Evolutionary conservation across 64 coral and sea anemone species (phyloP).

Genomic region (Montipora efflorescens): DNA sequence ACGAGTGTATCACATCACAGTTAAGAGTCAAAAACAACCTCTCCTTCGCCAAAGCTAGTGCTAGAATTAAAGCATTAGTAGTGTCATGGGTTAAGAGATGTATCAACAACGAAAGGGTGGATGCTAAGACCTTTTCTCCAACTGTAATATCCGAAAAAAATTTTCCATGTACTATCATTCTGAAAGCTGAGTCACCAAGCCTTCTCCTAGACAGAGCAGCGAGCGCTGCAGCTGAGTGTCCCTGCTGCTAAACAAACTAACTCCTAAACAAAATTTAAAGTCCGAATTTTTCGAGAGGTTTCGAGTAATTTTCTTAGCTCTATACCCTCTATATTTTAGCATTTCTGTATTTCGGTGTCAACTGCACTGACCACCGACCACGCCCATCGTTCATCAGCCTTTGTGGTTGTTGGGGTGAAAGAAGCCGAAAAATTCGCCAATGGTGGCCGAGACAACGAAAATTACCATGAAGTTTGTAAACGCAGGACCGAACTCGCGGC

Average conservation of each 20-base stretch:
- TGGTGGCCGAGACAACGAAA: too few species aligned
- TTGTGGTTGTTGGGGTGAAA: too few species aligned
- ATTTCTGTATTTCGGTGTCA: background rate
- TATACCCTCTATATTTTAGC: background rate
- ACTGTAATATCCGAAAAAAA: background rate
- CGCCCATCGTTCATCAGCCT: background rate
- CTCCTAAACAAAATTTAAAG: too few species aligned
- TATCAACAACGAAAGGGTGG: background rate
- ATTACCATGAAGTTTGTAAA: too few species aligned
- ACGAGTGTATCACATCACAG: background rate
- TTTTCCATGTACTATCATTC: constrained; percentile 20
- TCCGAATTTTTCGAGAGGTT: background rate
- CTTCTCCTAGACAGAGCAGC: background rate
- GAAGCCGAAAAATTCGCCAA: too few species aligned
- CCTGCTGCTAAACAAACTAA: background rate
- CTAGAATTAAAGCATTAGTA: background rate
- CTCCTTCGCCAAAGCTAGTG: background rate
- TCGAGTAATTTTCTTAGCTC: background rate
- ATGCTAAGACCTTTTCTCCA: background rate
- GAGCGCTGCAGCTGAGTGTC: background rate
- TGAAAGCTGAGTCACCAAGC: constrained; percentile 31
- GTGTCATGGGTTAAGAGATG: background rate
- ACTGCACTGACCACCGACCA: background rate
- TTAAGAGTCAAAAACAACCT: background rate
- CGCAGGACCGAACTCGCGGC: too few species aligned